phyloP scores from a whole-genome alignment of 2,797 vertebrate genomes.

The Spondyliosoma cantharus region DNA sequence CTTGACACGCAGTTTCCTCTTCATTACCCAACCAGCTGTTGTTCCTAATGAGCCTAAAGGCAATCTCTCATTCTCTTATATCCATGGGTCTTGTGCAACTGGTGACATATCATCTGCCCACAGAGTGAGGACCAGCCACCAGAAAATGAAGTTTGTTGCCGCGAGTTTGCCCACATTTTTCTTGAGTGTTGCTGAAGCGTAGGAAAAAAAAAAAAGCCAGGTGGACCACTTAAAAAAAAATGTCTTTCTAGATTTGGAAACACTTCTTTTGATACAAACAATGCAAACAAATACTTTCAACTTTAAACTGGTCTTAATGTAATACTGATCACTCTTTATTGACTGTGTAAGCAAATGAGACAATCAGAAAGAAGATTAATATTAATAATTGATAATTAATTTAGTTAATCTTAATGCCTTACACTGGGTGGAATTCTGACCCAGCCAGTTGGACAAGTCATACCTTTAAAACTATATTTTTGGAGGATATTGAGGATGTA shows the following conservation, averaged over 20 bases:
- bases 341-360: too few relatives aligned
- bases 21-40: conserved; percentile 90
- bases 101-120: conserved; percentile 74
- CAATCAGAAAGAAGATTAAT: too few relatives aligned
- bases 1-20: conserved; percentile 87
- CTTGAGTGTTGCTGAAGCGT: conserved; percentile 17
- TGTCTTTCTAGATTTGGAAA: conserved; percentile 12
- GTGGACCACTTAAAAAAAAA: conserved; percentile 13
- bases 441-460: too few relatives aligned
- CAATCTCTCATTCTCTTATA: conserved; percentile 81
- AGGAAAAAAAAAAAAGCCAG: conserved; percentile 5
- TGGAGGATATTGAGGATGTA: too few relatives aligned
- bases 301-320: too few relatives aligned
- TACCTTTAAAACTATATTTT: too few relatives aligned
- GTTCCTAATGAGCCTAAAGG: conserved; percentile 87
- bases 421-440: too few relatives aligned
- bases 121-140: conserved; percentile 50
- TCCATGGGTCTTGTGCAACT: conserved; percentile 73
- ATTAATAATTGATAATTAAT: too few relatives aligned
- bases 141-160: conserved; percentile 54
- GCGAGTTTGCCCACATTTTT: conserved; percentile 35
- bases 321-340: too few relatives aligned
- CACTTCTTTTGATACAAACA: conserved; percentile 15
- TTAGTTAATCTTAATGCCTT: too few relatives aligned
- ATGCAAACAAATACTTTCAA: background rate